Conservation (phyloP, 2,797 vertebrate species). For the Gymnocypris eckloni region DNA sequence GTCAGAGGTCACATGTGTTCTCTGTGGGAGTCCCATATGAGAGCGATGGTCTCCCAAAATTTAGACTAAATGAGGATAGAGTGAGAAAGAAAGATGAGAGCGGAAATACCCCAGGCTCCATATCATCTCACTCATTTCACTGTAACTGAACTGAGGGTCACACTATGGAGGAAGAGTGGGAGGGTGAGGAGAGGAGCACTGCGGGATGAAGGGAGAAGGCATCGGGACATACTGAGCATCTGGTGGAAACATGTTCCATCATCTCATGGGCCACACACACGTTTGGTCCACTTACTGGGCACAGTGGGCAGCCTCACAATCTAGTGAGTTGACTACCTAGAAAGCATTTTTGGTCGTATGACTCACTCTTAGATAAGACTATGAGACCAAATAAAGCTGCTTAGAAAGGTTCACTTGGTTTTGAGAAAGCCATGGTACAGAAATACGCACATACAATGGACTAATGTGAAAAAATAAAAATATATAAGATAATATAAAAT, state of each 20-base stretch:
- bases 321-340: neutral
- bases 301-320: neutral
- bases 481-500: too few species aligned
- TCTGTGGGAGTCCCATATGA: conserved; percentile 34
- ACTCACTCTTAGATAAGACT: too few species aligned
- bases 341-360: neutral
- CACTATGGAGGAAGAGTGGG: conserved; percentile 66
- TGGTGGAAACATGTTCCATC: conserved; percentile 49
- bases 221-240: conserved; percentile 46
- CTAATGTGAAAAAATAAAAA: neutral
- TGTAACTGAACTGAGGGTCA: conserved; percentile 67
- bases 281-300: neutral
- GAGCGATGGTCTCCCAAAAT: conserved; percentile 28
- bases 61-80: conserved; percentile 31
- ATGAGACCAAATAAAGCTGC: neutral
- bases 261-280: conserved; percentile 38
- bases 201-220: conserved; percentile 62
- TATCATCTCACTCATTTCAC: conserved; percentile 57
- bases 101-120: conserved; percentile 37
- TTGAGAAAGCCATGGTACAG: neutral
- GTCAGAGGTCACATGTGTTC: conserved; percentile 38
- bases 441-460: neutral
- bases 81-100: conserved; percentile 39
- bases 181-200: conserved; percentile 62
- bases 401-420: neutral